phyloP scores from a whole-genome alignment of 2,797 vertebrate genomes.

The Mycteria americana region DNA sequence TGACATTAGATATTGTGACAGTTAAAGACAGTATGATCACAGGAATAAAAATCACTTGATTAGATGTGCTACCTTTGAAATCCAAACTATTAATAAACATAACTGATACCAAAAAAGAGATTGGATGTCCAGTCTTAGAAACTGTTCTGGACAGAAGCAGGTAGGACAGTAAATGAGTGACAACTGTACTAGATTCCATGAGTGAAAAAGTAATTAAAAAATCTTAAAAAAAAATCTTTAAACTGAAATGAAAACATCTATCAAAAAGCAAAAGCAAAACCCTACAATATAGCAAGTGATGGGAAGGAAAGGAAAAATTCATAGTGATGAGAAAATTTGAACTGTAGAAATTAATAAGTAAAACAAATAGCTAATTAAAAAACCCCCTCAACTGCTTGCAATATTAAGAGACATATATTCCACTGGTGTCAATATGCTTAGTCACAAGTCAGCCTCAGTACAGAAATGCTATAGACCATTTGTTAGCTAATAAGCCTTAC shows the following conservation, averaged over 20 bases:
- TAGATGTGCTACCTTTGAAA: neutral
- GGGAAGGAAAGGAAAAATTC: neutral
- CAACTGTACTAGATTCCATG: neutral
- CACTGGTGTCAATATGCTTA: neutral
- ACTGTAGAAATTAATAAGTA: neutral
- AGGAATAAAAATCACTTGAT: neutral
- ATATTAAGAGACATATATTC: neutral
- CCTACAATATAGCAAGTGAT: neutral
- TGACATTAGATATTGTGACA: neutral
- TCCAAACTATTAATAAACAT: neutral
- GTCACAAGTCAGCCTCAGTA: neutral
- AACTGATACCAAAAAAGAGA: neutral
- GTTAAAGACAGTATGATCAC: neutral
- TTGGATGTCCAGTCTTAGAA: neutral
- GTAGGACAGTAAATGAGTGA: neutral
- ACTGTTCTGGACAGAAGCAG: neutral
- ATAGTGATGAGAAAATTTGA: neutral
- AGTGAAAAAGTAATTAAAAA: neutral
- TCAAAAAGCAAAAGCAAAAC: neutral
- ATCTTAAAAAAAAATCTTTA: neutral
- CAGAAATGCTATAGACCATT: neutral
- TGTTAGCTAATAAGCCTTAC: neutral
- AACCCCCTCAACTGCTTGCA: neutral
- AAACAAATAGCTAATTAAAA: neutral
- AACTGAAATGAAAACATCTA: neutral